Base-by-base conservation (phyloP, 1,140 invertebrate species). In the Ips typographus region DNA sequence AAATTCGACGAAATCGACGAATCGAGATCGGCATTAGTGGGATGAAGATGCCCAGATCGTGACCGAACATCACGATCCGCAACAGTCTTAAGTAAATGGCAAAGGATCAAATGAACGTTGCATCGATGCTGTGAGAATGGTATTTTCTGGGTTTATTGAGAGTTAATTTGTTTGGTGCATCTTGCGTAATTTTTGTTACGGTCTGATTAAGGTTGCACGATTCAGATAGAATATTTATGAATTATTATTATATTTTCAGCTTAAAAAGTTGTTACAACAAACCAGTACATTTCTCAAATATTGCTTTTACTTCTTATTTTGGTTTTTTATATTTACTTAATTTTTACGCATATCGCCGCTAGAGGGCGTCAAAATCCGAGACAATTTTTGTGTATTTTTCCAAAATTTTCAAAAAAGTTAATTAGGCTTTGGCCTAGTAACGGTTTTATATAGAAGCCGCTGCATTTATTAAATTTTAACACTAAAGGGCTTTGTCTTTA, bases 31-130 rank as follows among this genome's bases (percentile, higher is more conserved):
- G 39, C 47, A 39, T 59, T 60, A 47, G 56, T 49, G 57, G 56
- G 65, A 67, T 59, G 65, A 67, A 67, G 65, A 67, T 67, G 5
- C 65, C 37, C 42, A 22, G 56, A 41, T 67, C 65, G 65, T 67
- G 65, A 67, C 65, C 63, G 22, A 65, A 65, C 51, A 65, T 65
- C 63, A 65, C 63, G 63, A 56, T 65, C 56, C 5, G 39, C 22
- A 36, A 5, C 5, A 7, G 5, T 44, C 3, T 4, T 42, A 56
- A 49, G 42, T 49, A 67, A 67, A 67, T 67, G 65, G 56, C 65
- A 59, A 67, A 67, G 60, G 55, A 67, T 56, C 55, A 59, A 59
- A 55, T 59, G 55, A 59, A 40, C 52, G 61, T 40, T 56, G 8
- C 63, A 37, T 65, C 53, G n/a, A 37, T 4, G 40, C 36, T 65